Base-by-base conservation (phyloP, 1,140 invertebrate species). In the Teleogryllus occipitalis region DNA sequence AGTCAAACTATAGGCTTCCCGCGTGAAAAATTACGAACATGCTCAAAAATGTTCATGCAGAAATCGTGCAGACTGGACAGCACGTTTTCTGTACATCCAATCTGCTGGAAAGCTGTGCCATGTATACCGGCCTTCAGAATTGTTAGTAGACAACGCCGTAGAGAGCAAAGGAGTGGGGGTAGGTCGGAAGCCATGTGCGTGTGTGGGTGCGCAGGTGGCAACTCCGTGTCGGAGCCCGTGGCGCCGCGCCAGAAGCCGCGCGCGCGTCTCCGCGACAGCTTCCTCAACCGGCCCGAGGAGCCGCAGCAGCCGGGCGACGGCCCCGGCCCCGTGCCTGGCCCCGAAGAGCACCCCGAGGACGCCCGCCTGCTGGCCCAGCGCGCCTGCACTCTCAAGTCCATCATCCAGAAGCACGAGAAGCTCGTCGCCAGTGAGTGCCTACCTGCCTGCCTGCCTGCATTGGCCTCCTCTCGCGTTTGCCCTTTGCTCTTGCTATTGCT, bases 231-330 rank as follows among this genome's bases (percentile, higher is more conserved):
- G 3, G 75, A 81, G 54, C 79, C 82, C 27, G 47, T 72, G 14
- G 65, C 77, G 72, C 83, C 82, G 15, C 78, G 80, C 6, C 82
- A 85, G 81, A 85, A 85, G 75, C 85, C 85, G 3, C 82, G 82
- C 76, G 83, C 84, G 14, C 84, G 83, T 76, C 79, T 85, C 14
- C 82, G 85, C 15, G 84, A 85, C 80, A 84, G 82, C 81, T 83
- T 83, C 76, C 77, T 82, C 18, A 12, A 22, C 14, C 76, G 12
- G 7, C 77, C 77, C 7, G 72, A 74, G 27, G 81, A 80, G 27
- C 27, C 27, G 27, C 27, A 39, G 10, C 54, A 7, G 10, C 10
- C 10, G 18, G 54, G 7, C 0, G 54, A 10, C 10, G 18, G 10
- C 39, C 47, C 22, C 8, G 22, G 21, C 14, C 8, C 76, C 8